phyloP scores from a whole-genome alignment of 2,888 invertebrate species.

The Xestia rhomboidea region DNA sequence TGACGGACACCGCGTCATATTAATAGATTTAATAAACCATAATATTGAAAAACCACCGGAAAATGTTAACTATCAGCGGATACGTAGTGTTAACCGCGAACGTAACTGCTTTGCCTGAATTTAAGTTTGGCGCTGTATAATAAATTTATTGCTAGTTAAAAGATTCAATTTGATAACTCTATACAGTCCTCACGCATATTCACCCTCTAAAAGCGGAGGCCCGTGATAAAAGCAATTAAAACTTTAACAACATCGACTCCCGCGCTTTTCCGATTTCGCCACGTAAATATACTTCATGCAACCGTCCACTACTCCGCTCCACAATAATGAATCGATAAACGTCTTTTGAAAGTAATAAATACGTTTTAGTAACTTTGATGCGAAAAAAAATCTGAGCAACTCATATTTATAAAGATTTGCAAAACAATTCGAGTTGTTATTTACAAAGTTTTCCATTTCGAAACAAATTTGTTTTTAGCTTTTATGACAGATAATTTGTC shows the following conservation, averaged over 20 bases:
- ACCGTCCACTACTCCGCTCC: constrained; percentile 67
- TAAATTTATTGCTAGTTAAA: constrained; percentile 75
- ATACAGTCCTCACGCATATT: constrained; percentile 81
- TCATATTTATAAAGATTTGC: constrained; percentile 75
- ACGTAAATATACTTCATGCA: constrained; percentile 77
- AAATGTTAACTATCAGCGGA: constrained; percentile 45
- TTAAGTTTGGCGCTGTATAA: constrained; percentile 66
- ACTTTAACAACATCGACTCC: constrained; percentile 85
- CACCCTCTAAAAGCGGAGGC: constrained; percentile 82
- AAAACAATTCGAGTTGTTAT: constrained; percentile 80
- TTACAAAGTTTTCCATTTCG: constrained; percentile 86
- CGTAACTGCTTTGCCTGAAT: constrained; percentile 44
- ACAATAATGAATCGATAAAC: constrained; percentile 76
- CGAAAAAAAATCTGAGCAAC: constrained; percentile 66
- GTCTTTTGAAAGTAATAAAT: constrained; percentile 68
- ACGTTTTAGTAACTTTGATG: constrained; percentile 66
- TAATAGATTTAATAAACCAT: constrained; percentile 42
- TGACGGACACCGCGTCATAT: constrained; percentile 38
- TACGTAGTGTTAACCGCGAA: constrained; percentile 19
- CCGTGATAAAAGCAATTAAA: constrained; percentile 89
- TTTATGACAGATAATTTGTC: constrained; percentile 90
- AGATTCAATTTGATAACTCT: constrained; percentile 83
- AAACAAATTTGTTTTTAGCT: constrained; percentile 88
- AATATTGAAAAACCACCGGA: constrained; percentile 48
- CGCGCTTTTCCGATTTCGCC: constrained; percentile 77